Percentiles rank a stretch among this genome's conserved stretches.
Evolutionary conservation across 2,113 vertebrate genomes (phyloP).

Genomic region (Thomomys bottae): DNA sequence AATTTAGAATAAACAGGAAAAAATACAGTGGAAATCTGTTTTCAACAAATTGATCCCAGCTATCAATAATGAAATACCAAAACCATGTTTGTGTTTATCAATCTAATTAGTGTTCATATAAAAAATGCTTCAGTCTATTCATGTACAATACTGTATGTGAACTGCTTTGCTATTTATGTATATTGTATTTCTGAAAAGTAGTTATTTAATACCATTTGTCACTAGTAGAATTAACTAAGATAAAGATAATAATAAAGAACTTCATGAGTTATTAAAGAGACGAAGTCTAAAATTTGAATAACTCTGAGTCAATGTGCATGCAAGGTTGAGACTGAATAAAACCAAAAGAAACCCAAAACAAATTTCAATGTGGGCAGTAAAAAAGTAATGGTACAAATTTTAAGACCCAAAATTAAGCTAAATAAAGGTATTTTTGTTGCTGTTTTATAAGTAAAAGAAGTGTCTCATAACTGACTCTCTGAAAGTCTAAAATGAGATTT

Average conservation of each 20-base stretch:
- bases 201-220: constrained; percentile 66
- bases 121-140: constrained; percentile 62
- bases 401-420: neutral
- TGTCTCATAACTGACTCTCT: neutral
- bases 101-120: constrained; percentile 42
- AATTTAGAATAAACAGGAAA: neutral
- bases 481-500: neutral
- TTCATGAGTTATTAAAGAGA: constrained; percentile 53
- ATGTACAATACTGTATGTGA: constrained; percentile 60
- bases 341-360: constrained; percentile 28
- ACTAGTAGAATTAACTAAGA: constrained; percentile 57
- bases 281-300: constrained; percentile 56
- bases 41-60: neutral
- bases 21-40: constrained; percentile 20
- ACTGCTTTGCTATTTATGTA: constrained; percentile 49
- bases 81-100: neutral
- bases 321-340: neutral
- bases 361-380: neutral
- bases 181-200: constrained; percentile 49
- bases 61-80: neutral
- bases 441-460: too few relatives aligned
- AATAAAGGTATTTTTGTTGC: neutral
- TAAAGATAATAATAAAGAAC: constrained; percentile 59
- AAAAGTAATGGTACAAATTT: neutral
- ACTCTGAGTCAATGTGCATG: neutral